Evolutionary conservation across 2,797 vertebrate genomes (phyloP), one percentile per base, ranked within the genome.

Genomic region (Lepilemur septentrionalis): DNA sequence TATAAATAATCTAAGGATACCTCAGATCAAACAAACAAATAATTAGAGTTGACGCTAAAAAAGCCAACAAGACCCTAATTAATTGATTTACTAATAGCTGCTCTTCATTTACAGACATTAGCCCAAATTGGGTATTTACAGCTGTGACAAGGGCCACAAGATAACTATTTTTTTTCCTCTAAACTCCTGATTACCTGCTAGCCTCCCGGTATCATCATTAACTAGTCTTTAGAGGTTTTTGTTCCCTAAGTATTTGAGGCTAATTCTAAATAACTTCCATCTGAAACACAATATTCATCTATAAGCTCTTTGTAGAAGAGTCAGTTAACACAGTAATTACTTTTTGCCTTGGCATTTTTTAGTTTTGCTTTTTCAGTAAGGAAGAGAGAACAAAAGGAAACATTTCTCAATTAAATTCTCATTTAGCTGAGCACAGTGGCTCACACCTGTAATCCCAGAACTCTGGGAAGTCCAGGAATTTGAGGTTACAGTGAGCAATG

Each of bases 51-150:
- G 95, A 97, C 91, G 93, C 79, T 85, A 87, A 81, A 95, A 90
- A 95, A 87, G 46, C 94, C 91, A 97, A 96, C 91, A 96, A 95
- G 69, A 82, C 84, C 83, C 86, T 96, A 96, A 97, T 97, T 97
- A 97, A 97, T 95, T 96, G 96, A 95, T 97, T 97, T 93, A 76
- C 84, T 97, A 97, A 97, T 97, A 95, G 96, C 89, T 95, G 57
- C 57, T 93, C 84, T 95, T 92, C 87, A 91, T 95, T 97, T 94
- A 91, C 50, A 95, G 92, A 91, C 86, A 91, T 97, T 92, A 97
- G 70, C 86, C 76, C 78, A 96, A 94, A 97, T 93, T 95, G 94
- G 38, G 82, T 95, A 96, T 97, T 97, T 97, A 96, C 28, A 96
- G 89, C 57, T 72, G 91, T 38, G 57, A 93, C 79, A 96, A 80